These are phyloP conservation scores for Apodemia duryi DNA, from an alignment of 2,888 invertebrate genomes.

Conservation along the genomic window DNA sequence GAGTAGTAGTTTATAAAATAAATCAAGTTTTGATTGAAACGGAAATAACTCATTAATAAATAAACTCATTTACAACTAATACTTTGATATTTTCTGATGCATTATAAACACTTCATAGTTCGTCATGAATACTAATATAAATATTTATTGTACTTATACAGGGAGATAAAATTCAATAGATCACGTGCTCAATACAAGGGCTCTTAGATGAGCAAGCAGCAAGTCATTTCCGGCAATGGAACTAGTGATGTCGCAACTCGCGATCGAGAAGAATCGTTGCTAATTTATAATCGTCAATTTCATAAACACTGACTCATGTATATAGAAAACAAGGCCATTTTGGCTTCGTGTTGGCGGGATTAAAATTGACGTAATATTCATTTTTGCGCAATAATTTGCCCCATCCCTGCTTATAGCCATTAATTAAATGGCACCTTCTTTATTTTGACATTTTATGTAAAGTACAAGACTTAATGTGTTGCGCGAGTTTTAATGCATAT, in stretches of 20 bases:
- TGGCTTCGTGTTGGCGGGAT: constrained; percentile 33
- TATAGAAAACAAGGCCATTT: constrained; percentile 42
- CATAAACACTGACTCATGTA: constrained; percentile 62
- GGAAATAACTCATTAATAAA: not conserved
- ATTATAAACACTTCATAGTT: constrained; percentile 4
- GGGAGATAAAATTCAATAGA: constrained; percentile 25
- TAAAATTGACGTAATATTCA: constrained; percentile 28
- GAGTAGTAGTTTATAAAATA: not conserved
- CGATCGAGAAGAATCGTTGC: constrained; percentile 59
- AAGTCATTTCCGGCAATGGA: constrained; percentile 68
- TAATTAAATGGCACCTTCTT: constrained; percentile 28
- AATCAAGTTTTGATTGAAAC: not conserved
- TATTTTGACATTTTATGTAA: constrained; percentile 25
- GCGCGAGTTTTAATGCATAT: constrained; percentile 7
- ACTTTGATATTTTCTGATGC: not conserved
- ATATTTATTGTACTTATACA: constrained; percentile 30
- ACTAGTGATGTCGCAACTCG: constrained; percentile 41
- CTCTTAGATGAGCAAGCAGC: constrained; percentile 52
- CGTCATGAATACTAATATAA: constrained; percentile 22
- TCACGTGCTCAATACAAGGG: constrained; percentile 50
- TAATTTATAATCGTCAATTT: constrained; percentile 73
- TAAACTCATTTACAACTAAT: not conserved
- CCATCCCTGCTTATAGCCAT: constrained; percentile 24
- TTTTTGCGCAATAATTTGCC: constrained; percentile 28
- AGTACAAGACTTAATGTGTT: constrained; percentile 6